Conservation (phyloP, 2,797 vertebrate species). For the Erithacus rubecula region DNA sequence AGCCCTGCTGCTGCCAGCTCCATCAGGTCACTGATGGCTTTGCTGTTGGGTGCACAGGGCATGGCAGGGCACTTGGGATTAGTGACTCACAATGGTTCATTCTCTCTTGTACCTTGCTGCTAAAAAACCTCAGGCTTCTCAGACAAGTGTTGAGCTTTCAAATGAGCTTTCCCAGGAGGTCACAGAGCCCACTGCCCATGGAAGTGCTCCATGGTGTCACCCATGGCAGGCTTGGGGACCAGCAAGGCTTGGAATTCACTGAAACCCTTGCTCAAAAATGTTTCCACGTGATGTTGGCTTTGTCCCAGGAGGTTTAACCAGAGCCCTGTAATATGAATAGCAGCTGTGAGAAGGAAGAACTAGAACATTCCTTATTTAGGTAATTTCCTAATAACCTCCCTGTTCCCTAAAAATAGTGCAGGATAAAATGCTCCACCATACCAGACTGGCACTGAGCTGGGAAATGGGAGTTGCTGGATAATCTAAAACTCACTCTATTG, state of each 20-base stretch:
- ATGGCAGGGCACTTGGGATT: not conserved
- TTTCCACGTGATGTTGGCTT: not conserved
- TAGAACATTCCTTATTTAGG: constrained; percentile 58
- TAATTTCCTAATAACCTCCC: constrained; percentile 51
- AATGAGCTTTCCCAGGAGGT: not conserved
- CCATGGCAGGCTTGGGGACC: not conserved
- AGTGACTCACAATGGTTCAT: not conserved
- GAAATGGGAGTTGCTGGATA: constrained; percentile 51
- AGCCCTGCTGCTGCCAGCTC: not conserved
- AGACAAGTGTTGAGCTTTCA: not conserved
- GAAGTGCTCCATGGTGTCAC: not conserved
- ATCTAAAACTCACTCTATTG: constrained; percentile 1
- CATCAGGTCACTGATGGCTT: not conserved
- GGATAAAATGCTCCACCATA: not conserved
- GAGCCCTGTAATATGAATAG: constrained; percentile 33
- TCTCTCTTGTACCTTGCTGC: not conserved
- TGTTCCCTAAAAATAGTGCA: constrained; percentile 56
- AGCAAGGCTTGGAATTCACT: not conserved
- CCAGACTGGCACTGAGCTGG: not conserved
- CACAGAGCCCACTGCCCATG: not conserved
- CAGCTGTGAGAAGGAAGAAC: constrained; percentile 38
- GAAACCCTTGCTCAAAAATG: not conserved
- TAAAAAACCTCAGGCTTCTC: not conserved
- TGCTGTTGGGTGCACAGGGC: not conserved
- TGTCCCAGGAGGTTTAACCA: constrained; percentile 11